These are phyloP conservation scores for Zhuqinia jingwanae DNA, from an alignment of 2,888 invertebrate genomes.

Conservation along the genomic window DNA sequence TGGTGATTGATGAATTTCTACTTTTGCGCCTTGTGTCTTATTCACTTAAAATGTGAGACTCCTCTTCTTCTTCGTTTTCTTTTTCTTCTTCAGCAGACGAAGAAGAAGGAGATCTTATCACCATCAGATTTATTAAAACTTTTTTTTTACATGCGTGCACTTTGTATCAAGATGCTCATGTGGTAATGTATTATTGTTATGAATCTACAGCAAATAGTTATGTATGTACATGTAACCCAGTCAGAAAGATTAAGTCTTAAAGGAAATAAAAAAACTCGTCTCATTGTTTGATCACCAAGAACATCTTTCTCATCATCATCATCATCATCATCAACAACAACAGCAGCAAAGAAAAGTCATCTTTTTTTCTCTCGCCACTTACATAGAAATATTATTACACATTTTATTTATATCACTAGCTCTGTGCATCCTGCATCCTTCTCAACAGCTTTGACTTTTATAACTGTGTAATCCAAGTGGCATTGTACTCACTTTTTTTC, in stretches of 20 bases:
- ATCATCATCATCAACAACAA: no score
- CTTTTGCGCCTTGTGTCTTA: slow-evolving; percentile 21
- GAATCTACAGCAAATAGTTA: no score
- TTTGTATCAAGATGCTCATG: not conserved
- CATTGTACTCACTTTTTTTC: not conserved
- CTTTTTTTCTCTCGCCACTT: no score
- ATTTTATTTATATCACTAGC: slow-evolving; percentile 12
- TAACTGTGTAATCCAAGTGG: no score
- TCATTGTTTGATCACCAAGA: slow-evolving; percentile 10
- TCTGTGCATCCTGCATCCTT: not conserved
- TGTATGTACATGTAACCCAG: no score
- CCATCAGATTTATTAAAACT: slow-evolving; percentile 61
- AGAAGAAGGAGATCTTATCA: slow-evolving; percentile 65
- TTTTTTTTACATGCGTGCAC: slow-evolving; percentile 28
- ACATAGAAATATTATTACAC: no score
- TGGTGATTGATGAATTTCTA: slow-evolving; percentile 66
- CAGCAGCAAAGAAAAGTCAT: no score
- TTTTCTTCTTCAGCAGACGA: no score
- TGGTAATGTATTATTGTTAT: no score
- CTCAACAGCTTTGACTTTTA: no score
- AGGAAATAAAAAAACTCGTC: slow-evolving; percentile 5
- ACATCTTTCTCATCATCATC: no score
- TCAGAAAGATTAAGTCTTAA: not conserved
- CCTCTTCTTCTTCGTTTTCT: slow-evolving; percentile 7
- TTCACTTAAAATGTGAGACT: slow-evolving; percentile 30